These are phyloP conservation scores for Maccullochella peelii DNA, from an alignment of 2,113 vertebrate species.

Conservation along the genomic window DNA sequence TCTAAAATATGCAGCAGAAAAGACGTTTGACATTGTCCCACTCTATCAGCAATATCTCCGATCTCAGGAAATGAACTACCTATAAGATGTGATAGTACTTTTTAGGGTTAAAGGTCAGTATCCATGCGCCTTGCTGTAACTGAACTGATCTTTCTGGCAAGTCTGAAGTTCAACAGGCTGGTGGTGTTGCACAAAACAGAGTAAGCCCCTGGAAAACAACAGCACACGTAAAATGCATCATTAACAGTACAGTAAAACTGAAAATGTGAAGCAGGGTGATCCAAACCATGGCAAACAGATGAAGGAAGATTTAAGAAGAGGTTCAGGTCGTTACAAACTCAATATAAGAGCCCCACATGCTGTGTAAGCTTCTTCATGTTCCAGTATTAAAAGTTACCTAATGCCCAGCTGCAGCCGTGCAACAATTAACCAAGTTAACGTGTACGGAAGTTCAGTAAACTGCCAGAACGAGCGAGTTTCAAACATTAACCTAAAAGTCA, in stretches of 20 bases:
- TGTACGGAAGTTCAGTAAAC: neutral
- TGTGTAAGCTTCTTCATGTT: conserved; percentile 1
- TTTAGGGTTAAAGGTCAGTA: conserved; percentile 68
- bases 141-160: conserved; percentile 14
- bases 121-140: conserved; percentile 66
- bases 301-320: neutral
- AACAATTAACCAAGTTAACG: neutral
- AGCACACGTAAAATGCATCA: neutral
- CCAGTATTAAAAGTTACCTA: neutral
- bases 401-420: conserved; percentile 36
- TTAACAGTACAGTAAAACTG: neutral
- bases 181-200: neutral
- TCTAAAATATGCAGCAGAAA: neutral
- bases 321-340: neutral
- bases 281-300: neutral
- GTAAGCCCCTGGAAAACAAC: neutral
- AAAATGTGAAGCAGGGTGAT: neutral
- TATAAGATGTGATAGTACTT: neutral
- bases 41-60: conserved; percentile 4
- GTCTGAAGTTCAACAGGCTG: conserved; percentile 74
- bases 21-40: neutral
- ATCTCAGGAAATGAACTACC: neutral
- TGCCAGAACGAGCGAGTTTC: rapidly evolving
- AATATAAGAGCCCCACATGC: conserved; percentile 4
- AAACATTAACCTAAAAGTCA: neutral